Conservation (phyloP, 1,140 invertebrate genomes). For the Aphelinus certus region DNA sequence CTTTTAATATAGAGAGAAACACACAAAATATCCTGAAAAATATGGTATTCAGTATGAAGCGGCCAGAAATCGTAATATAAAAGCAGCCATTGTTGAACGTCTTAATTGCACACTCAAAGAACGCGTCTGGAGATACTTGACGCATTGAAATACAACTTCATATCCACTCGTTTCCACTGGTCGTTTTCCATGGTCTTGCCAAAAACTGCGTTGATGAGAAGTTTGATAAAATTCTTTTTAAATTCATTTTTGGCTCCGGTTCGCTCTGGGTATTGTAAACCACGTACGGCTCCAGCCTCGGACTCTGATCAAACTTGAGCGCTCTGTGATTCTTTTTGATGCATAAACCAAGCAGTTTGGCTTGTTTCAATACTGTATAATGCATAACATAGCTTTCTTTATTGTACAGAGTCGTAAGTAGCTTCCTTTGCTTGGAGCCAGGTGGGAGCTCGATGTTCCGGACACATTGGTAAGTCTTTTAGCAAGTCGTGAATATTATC, state of each 20-base stretch:
- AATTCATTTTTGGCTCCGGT: slow-evolving; percentile 36
- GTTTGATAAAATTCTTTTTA: background rate
- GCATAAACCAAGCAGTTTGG: slow-evolving; percentile 44
- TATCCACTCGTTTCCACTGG: too few relatives aligned
- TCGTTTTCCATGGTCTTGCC: background rate
- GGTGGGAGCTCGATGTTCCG: slow-evolving; percentile 50
- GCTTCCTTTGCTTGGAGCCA: slow-evolving; percentile 48
- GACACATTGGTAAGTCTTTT: slow-evolving; percentile 65
- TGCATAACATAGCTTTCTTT: slow-evolving; percentile 62
- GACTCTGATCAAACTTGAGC: slow-evolving; percentile 41
- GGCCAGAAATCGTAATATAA: too few relatives aligned
- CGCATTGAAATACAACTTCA: too few relatives aligned
- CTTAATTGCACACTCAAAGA: too few relatives aligned
- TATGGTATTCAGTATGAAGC: too few relatives aligned
- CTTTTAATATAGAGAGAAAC: too few relatives aligned
- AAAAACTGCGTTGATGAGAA: background rate
- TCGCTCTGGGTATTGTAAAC: slow-evolving; percentile 49
- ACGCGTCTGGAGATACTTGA: too few relatives aligned
- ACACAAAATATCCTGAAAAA: too few relatives aligned
- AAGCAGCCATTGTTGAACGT: too few relatives aligned
- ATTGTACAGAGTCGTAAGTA: slow-evolving; percentile 53
- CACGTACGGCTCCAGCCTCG: slow-evolving; percentile 48
- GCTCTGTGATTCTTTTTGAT: slow-evolving; percentile 41
- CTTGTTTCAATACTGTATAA: slow-evolving; percentile 65
- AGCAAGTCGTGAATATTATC: slow-evolving; percentile 65